Conservation (phyloP, 2,888 invertebrate species). For the Amiota minor region DNA sequence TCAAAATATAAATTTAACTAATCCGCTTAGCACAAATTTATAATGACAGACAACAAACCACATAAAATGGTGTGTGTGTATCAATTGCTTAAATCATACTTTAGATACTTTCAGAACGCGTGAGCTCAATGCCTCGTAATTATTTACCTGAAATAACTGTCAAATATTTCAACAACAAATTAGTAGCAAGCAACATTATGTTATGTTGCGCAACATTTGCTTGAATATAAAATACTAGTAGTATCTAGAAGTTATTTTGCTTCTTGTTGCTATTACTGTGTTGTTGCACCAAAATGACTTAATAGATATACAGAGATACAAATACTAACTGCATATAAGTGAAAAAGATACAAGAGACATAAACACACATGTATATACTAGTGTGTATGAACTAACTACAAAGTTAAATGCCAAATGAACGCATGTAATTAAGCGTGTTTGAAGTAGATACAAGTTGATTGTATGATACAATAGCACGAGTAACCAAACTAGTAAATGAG, state of each 20-base stretch:
- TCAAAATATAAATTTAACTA: no score
- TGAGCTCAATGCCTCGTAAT: not conserved
- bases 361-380: not conserved
- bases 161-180: conserved; percentile 21
- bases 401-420: conserved; percentile 22
- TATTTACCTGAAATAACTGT: not conserved
- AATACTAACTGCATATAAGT: not conserved
- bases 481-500: no score
- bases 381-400: no score
- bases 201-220: not conserved
- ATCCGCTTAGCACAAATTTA: no score
- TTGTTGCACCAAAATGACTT: conserved; percentile 22
- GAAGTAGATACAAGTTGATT: not conserved
- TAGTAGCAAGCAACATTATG: conserved; percentile 3
- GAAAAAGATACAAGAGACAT: not conserved
- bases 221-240: not conserved
- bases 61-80: no score
- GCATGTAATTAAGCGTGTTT: conserved; percentile 24
- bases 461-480: not conserved
- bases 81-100: not conserved
- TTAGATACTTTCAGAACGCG: not conserved
- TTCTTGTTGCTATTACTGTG: not conserved
- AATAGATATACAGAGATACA: conserved; percentile 17
- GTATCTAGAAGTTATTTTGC: not conserved
- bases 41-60: no score